Evolutionary conservation across 2,888 invertebrate species (phyloP), one percentile per base, ranked within the genome.

Genomic region (Xiphydria camelus): DNA sequence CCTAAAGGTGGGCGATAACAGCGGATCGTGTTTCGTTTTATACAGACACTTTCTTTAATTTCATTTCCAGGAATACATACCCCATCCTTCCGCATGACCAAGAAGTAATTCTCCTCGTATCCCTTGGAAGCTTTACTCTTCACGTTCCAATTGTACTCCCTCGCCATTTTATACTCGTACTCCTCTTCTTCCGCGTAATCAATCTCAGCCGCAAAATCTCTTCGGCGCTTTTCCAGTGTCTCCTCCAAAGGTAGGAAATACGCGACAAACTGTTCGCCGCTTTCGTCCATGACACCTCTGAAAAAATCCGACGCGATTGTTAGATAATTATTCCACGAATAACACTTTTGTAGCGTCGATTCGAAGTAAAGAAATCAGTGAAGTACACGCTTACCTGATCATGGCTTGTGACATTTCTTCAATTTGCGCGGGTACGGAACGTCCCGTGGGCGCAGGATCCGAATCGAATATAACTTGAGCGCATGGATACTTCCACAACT

Each of bases 111-210:
- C 77, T 98, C 97, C 76, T 97, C 96, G 64, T 95, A 96, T 23
- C 94, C 94, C 71, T 91, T 90, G 1, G 91, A 91, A 0, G 92
- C 87, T 77, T 97, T 97, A 76, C 94, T 97, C 77, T 98, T 97
- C 14, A 98, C 97, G 70, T 96, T 97, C 98, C 98, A 99, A 73
- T 96, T 97, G 75, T 99, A 99, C 72, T 99, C 98, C 51, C 99
- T 83, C 0, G 96, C 94, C 87, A 99, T 91, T 76, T 91, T 89
- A 69, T 98, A 99, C 62, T 98, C 96, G 67, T 99, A 99, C 41
- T 91, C 91, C 56, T 92, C 90, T 1, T 89, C 94, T 32, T 94
- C 94, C 68, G 87, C 85, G 71, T 93, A 95, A 0, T 91, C 86
- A 12, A 90, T 79, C 19, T 80, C 82, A 34, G 87, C 87, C 0